Evolutionary conservation across 2,113 vertebrate species (phyloP), one percentile per base, ranked within the genome.

Genomic region (Burhinus bistriatus): DNA sequence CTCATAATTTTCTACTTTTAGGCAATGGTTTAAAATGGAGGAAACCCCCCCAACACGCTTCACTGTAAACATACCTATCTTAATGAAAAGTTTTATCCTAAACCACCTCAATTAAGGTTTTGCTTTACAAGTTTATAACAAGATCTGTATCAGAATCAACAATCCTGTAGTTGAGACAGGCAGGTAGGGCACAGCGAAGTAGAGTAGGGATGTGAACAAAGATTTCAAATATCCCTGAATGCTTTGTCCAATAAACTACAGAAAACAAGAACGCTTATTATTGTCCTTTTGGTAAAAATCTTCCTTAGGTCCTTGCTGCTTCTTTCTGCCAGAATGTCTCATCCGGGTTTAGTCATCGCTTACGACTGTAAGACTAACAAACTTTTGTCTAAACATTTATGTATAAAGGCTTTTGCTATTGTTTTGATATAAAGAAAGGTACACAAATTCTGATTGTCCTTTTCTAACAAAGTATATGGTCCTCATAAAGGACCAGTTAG

Each of bases 331-430:
- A 81, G 32, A 61, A 38, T 27, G 40, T 61, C 73, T 95, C 51
- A 65, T 73, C 54, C 2, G 47, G 71, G 29, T 77, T 89, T 93
- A 93, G 64, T 87, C 72, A 92, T 88, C 61, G 20, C 57, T 93
- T 75, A 29, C 6, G 57, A 86, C 66, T 83, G 32, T 54, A 87
- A 87, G 29, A 30, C 68, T 91, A 80, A 94, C 58, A 82, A 87
- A 87, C 34, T 49, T 85, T 73, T 73, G 42, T 45, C 29, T 59
- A 89, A 89, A 92, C 49, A 47, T 72, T 93, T 89, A 57, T 59
- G 62, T 52, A 26, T 55, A 52, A 90, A 87, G 52, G n/a, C 58
- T 83, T 88, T 90, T 51, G 23, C 27, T 76, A 4, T 55, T 81
- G 13, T 25, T 89, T 71, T 88, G 27, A 38, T 47, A 42, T 47